These are phyloP conservation scores for Malurus melanocephalus DNA, from an alignment of 2,113 vertebrate species.

Conservation along the genomic window DNA sequence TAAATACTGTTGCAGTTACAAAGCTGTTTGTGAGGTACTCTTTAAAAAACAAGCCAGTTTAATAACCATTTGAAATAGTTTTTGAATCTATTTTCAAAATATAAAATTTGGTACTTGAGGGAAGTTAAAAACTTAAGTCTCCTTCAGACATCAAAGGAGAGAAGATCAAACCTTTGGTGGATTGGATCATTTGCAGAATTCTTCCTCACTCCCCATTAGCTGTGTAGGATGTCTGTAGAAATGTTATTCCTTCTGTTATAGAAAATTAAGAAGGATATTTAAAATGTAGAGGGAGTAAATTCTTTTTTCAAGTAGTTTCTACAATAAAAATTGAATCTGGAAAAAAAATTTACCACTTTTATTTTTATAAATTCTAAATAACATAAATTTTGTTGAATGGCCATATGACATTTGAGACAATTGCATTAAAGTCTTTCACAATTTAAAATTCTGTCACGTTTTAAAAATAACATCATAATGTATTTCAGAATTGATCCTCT, in stretches of 20 bases:
- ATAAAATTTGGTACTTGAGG: not conserved
- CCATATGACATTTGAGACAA: not conserved
- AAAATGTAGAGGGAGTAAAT: not conserved
- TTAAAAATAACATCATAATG: not conserved
- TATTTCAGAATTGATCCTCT: not conserved
- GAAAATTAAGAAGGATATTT: not conserved
- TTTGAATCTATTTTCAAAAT: not conserved
- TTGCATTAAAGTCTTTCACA: not conserved
- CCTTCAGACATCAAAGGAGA: not conserved
- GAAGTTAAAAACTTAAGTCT: not conserved
- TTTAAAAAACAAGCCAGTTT: not conserved
- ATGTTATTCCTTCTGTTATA: not conserved
- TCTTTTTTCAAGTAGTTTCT: not conserved
- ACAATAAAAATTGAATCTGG: not conserved
- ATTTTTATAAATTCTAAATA: not conserved
- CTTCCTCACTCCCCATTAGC: not conserved
- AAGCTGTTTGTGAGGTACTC: not conserved
- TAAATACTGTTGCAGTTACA: not conserved
- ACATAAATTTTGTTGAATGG: not conserved
- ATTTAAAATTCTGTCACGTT: not conserved
- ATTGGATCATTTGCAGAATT: not conserved
- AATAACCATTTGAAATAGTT: not conserved
- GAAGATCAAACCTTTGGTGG: not conserved
- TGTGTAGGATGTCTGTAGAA: not conserved
- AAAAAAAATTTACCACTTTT: accelerated